Conservation (phyloP, 2,113 vertebrate genomes). For the Nycticorax nycticorax region DNA sequence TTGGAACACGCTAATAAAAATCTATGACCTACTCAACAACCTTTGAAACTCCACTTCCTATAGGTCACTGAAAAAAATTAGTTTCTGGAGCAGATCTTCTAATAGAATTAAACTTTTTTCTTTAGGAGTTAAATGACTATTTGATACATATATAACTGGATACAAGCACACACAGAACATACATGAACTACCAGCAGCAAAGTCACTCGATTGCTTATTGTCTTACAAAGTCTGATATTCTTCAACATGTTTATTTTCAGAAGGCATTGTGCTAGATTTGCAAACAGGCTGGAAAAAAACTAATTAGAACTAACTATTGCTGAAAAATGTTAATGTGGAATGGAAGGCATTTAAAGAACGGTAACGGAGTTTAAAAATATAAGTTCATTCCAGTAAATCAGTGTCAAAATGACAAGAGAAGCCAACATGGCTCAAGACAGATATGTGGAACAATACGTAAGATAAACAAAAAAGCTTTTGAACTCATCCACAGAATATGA, state of each 20-base stretch:
- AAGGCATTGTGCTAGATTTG: neutral
- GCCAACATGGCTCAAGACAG: constrained; percentile 43
- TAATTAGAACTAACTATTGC: constrained; percentile 32
- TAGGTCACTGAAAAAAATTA: neutral
- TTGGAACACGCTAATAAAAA: neutral
- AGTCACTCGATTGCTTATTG: neutral
- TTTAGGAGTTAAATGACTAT: neutral
- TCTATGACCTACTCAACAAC: neutral
- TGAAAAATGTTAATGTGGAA: constrained; percentile 45
- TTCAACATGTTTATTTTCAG: constrained; percentile 24
- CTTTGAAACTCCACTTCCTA: neutral
- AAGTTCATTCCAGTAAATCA: constrained; percentile 74
- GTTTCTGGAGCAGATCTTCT: neutral
- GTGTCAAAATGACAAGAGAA: constrained; percentile 73
- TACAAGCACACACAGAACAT: neutral
- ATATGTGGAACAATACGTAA: constrained; percentile 19
- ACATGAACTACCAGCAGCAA: neutral
- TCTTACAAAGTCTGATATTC: neutral
- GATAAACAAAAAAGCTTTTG: constrained; percentile 45
- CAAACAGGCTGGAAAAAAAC: constrained; percentile 29
- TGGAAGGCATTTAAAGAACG: constrained; percentile 33
- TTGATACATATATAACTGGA: neutral
- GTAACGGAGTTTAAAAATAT: constrained; percentile 31
- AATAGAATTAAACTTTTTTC: neutral
- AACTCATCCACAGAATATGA: constrained; percentile 1